These are phyloP conservation scores for Lithophane leautieri DNA, from an alignment of 2,888 invertebrate genomes.

Conservation along the genomic window DNA sequence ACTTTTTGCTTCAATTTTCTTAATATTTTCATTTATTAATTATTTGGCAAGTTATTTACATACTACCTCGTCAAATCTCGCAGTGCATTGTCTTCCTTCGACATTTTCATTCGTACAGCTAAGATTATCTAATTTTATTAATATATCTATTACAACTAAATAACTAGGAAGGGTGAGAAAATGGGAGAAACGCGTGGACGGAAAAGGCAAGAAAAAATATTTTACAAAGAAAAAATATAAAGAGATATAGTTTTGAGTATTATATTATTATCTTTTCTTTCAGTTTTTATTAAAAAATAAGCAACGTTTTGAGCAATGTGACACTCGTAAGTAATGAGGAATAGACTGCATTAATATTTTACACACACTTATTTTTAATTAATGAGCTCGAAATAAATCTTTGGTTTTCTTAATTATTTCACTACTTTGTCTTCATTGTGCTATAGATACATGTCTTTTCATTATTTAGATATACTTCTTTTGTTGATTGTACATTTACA, in stretches of 20 bases:
- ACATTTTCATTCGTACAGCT: constrained; percentile 64
- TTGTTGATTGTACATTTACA: constrained; percentile 44
- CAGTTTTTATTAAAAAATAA: constrained; percentile 1
- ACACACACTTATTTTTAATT: constrained; percentile 1
- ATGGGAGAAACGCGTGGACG: constrained; percentile 61
- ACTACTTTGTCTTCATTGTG: constrained; percentile 58
- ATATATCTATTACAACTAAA: constrained; percentile 53
- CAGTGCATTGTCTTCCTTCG: constrained; percentile 78
- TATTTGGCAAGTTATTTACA: constrained; percentile 77
- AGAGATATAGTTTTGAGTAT: constrained; percentile 13
- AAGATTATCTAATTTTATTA: constrained; percentile 44
- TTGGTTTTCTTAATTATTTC: constrained; percentile 60
- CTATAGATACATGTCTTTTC: constrained; percentile 49
- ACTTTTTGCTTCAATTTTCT: constrained; percentile 19
- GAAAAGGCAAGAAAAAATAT: constrained; percentile 54
- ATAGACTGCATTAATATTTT: neutral
- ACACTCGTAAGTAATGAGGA: constrained; percentile 19
- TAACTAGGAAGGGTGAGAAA: constrained; percentile 50
- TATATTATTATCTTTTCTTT: neutral
- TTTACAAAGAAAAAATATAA: constrained; percentile 9
- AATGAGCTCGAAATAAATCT: constrained; percentile 29
- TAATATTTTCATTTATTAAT: constrained; percentile 63
- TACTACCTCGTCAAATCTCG: constrained; percentile 87
- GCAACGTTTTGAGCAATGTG: constrained; percentile 19
- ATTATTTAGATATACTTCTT: constrained; percentile 37